phyloP scores from a whole-genome alignment of 2,888 invertebrate species.

The Nymphalis polychloros region DNA sequence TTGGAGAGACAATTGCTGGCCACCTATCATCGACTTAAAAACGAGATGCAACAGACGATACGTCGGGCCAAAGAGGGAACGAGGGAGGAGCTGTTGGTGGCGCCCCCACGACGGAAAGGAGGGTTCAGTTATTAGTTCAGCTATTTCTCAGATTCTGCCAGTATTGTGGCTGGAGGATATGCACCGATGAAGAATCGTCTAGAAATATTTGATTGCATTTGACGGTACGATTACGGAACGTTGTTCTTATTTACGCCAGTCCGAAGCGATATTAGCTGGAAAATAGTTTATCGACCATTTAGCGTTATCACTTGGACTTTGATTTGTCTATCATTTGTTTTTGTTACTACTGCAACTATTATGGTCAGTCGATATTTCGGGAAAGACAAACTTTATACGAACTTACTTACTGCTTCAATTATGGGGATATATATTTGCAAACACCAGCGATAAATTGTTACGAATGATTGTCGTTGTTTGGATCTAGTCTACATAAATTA shows the following conservation, averaged over 20 bases:
- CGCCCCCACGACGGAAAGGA: no score
- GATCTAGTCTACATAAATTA: slow-evolving; percentile 59
- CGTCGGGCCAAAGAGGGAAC: no score
- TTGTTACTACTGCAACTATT: slow-evolving; percentile 41
- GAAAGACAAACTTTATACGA: no score
- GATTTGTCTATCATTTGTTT: slow-evolving; percentile 46
- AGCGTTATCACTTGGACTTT: slow-evolving; percentile 52
- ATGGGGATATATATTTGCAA: slow-evolving; percentile 57
- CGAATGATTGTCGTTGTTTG: slow-evolving; percentile 53
- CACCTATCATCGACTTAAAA: no score
- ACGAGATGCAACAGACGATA: no score
- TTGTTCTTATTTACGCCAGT: slow-evolving; percentile 52
- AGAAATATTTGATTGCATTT: slow-evolving; percentile 56
- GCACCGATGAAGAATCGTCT: slow-evolving; percentile 53
- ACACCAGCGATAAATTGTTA: slow-evolving; percentile 48
- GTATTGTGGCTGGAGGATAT: slow-evolving; percentile 55
- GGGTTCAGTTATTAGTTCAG: no score
- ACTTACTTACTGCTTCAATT: slow-evolving; percentile 51
- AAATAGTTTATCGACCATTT: slow-evolving; percentile 56
- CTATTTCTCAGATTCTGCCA: slow-evolving; percentile 49
- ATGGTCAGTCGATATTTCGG: slow-evolving; percentile 34
- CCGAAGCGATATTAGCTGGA: slow-evolving; percentile 49
- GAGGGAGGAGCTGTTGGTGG: no score
- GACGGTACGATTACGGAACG: slow-evolving; percentile 53
- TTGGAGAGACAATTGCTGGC: no score